phyloP scores from a whole-genome alignment of 1,140 invertebrate species.

The Pinna nobilis region DNA sequence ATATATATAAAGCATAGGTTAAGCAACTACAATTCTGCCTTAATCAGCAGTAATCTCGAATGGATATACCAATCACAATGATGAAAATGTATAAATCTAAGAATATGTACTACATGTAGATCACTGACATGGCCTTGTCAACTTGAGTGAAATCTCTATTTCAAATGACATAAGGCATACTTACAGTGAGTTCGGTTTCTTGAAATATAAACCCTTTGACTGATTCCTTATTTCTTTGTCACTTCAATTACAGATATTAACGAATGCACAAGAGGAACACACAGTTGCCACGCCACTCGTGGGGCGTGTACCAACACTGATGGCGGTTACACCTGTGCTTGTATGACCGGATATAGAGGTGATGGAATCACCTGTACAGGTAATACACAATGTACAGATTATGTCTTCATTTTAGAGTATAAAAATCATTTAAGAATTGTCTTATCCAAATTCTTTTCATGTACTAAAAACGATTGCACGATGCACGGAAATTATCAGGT shows the following conservation, averaged over 20 bases:
- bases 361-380: conserved; percentile 53
- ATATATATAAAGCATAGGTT: too few species aligned
- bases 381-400: background rate
- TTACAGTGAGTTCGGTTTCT: too few species aligned
- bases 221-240: too few species aligned
- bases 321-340: conserved; percentile 84
- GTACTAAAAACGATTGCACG: background rate
- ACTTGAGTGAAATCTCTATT: too few species aligned
- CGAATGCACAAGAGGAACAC: conserved; percentile 36
- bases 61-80: too few species aligned
- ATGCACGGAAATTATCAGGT: background rate
- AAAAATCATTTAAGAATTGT: background rate
- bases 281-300: conserved; percentile 35
- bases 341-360: conserved; percentile 45
- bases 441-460: background rate
- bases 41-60: too few species aligned
- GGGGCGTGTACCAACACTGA: conserved; percentile 86
- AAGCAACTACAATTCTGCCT: too few species aligned
- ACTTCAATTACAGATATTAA: conserved; percentile 45
- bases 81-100: too few species aligned
- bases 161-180: too few species aligned
- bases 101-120: too few species aligned
- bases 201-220: too few species aligned
- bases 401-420: background rate
- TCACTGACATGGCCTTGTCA: too few species aligned